These are phyloP conservation scores for Pseudanteris insignis DNA, from an alignment of 2,888 invertebrate species.

Conservation along the genomic window DNA sequence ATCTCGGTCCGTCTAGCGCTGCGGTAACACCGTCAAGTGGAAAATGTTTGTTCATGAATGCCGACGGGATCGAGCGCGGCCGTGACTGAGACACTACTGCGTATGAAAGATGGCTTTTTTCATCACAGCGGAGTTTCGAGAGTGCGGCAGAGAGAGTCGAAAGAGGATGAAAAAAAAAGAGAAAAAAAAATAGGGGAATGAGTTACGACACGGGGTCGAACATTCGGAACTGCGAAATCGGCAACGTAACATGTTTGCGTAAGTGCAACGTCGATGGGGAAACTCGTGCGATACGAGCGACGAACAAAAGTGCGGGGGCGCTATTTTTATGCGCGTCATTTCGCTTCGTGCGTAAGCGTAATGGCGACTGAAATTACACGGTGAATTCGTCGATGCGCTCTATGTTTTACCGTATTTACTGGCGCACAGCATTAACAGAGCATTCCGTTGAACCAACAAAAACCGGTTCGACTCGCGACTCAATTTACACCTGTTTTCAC, in stretches of 20 bases:
- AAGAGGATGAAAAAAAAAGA: conserved; percentile 10
- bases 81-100: conserved; percentile 24
- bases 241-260: conserved; percentile 42
- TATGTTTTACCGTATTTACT: conserved; percentile 1
- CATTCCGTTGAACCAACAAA: conserved; percentile 16
- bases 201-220: too few relatives aligned
- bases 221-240: background rate
- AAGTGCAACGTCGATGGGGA: conserved; percentile 39
- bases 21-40: conserved; percentile 5
- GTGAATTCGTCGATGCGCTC: too few relatives aligned
- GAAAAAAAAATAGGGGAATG: too few relatives aligned
- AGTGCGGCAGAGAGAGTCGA: conserved; percentile 6
- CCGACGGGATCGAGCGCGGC: conserved; percentile 24
- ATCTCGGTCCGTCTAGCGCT: conserved; percentile 6
- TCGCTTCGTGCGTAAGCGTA: conserved; percentile 4
- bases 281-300: conserved; percentile 42
- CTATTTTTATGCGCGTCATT: too few relatives aligned
- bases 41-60: conserved; percentile 26
- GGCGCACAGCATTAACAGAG: background rate
- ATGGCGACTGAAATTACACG: too few relatives aligned
- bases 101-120: conserved; percentile 31
- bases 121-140: conserved; percentile 37
- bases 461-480: conserved; percentile 24
- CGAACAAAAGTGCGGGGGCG: too few relatives aligned
- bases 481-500: conserved; percentile 20